Base-by-base conservation (phyloP, 2,888 invertebrate genomes). In the Archips xylosteana region DNA sequence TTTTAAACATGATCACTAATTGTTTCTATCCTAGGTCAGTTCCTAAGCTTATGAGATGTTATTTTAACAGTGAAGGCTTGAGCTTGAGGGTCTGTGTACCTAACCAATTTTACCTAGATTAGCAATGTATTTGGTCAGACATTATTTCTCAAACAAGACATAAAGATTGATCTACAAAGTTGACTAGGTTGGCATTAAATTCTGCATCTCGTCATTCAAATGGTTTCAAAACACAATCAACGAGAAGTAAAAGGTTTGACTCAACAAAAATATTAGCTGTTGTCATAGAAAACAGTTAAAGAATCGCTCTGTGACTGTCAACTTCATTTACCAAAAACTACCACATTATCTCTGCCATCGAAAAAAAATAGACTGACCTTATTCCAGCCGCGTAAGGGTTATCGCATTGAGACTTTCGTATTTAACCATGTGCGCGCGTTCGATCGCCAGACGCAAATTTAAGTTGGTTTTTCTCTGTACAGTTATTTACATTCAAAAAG, bases 141-240 rank as follows among this genome's bases (percentile, higher is more conserved):
- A 6, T 39, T 39, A 39, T 39, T 39, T 39, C 5, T 5, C 12
- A 12, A 12, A 45, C 45, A 12, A 12, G 12, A 45, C 10, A 12
- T 10, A 45, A 45, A 45, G 45, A 45, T 45, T 45, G 3, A 0
- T 10, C 3, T 23, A 42, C 54, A 45, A 57, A 67, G 6, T 39
- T 13, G 8, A 57, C 15, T 42, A 65, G 32, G 47, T 13, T 15
- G n/a, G 36, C 2, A 65, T 66, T 23, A 67, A 8, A 74, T 51
- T 70, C 51, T 42, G 49, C 69, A 54, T 60, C 59, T 60, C 69
- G 39, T 49, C 76, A 80, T 77, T 78, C 77, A 82, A 84, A 89
- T 87, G 81, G 82, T 85, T 85, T 84, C 82, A 83, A 84, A 88
- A 89, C 83, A 88, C 82, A 89, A 87, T 88, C 84, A 86, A 84